These are phyloP conservation scores for Hemibagrus wyckioides DNA, from an alignment of 2,113 vertebrate species.

Conservation along the genomic window DNA sequence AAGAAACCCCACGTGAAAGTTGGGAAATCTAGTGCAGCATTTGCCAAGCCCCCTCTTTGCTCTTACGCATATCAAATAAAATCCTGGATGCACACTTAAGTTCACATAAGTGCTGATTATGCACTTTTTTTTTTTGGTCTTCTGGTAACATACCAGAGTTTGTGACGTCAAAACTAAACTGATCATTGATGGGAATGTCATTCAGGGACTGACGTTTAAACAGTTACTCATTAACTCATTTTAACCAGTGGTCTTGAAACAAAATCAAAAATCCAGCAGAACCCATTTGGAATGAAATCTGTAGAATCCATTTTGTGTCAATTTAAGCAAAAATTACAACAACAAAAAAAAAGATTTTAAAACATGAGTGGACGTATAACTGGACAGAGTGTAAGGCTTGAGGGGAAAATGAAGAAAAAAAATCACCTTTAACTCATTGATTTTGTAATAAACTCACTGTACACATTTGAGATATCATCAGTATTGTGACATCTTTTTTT, in stretches of 20 bases:
- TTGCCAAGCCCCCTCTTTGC: constrained; percentile 60
- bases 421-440: background rate
- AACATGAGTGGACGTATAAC: background rate
- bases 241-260: background rate
- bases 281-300: too few species aligned
- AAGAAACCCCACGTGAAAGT: constrained; percentile 71
- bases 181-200: background rate
- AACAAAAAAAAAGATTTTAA: background rate
- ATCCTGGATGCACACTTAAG: constrained; percentile 52
- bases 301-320: background rate
- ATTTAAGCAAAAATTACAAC: too few species aligned
- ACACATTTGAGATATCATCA: background rate
- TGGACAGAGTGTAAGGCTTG: background rate
- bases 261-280: background rate
- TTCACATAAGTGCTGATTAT: constrained; percentile 46
- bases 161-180: background rate
- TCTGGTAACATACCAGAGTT: constrained; percentile 56
- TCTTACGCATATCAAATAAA: constrained; percentile 61
- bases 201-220: background rate
- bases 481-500: background rate
- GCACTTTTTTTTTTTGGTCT: constrained; percentile 66
- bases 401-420: background rate
- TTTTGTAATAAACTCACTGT: background rate
- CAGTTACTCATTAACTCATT: background rate
- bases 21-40: constrained; percentile 66